Conservation (phyloP, 2,888 invertebrate species). For the Automeris io region DNA sequence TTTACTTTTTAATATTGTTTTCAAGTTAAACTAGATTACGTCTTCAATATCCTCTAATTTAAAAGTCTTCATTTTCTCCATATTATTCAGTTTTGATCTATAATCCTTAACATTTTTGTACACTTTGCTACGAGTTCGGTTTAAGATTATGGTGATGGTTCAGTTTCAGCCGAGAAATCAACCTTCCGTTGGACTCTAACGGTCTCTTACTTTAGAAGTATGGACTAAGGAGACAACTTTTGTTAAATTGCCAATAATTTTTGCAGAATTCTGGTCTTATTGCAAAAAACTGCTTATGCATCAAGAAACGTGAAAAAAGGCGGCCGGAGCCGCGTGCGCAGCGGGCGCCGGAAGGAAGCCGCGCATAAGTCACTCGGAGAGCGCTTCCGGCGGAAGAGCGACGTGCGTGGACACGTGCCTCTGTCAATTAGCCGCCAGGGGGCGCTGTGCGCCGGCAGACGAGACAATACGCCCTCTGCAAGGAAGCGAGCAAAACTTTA, state of each 20-base stretch:
- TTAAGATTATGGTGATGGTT: no score
- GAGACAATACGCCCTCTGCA: background rate
- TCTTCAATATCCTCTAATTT: no score
- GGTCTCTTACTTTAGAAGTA: no score
- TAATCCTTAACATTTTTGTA: no score
- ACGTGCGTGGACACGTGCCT: conserved; percentile 37
- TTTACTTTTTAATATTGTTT: no score
- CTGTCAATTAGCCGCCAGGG: conserved; percentile 30
- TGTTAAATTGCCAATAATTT: background rate
- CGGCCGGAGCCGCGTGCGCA: conserved; percentile 19
- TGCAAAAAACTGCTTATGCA: background rate
- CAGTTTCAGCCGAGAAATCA: no score
- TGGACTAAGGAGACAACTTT: no score
- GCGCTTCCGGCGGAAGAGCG: conserved; percentile 36
- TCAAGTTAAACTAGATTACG: no score
- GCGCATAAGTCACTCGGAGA: conserved; percentile 53
- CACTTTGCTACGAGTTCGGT: no score
- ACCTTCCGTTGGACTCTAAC: no score
- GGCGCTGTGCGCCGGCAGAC: background rate
- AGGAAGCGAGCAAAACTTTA: background rate
- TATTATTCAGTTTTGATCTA: no score
- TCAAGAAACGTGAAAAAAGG: conserved; percentile 5
- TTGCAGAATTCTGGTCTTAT: background rate
- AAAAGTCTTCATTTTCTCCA: no score
- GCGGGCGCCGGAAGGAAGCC: conserved; percentile 48